Evolutionary conservation across 2,113 vertebrate genomes (phyloP).

Genomic region (Scophthalmus maximus): DNA sequence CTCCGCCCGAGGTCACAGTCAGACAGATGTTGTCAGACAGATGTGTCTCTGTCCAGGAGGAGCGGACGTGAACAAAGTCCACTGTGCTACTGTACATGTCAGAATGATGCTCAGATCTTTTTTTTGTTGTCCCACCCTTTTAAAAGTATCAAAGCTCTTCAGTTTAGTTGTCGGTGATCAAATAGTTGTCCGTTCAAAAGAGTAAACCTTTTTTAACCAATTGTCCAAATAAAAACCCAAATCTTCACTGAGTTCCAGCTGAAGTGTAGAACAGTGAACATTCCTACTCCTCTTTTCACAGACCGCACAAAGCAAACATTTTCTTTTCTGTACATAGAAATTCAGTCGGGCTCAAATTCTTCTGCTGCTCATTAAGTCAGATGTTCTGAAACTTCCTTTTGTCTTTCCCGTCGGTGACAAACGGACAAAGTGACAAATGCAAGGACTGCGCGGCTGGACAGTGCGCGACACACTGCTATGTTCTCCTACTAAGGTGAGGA

Average conservation of each 20-base stretch:
- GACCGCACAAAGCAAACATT: constrained; percentile 26
- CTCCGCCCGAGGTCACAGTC: constrained; percentile 65
- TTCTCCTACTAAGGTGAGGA: constrained; percentile 82
- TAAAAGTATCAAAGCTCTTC: too few relatives aligned
- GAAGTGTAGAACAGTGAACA: too few relatives aligned
- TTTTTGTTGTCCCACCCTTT: too few relatives aligned
- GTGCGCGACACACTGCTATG: constrained; percentile 82
- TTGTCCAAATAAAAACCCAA: too few relatives aligned
- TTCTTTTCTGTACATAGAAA: not conserved
- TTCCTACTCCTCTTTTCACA: constrained; percentile 58
- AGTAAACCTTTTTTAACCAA: too few relatives aligned
- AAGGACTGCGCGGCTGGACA: constrained; percentile 81
- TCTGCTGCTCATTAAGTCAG: constrained; percentile 66
- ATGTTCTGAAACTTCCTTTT: constrained; percentile 79
- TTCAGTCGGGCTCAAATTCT: constrained; percentile 31
- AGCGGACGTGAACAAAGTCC: constrained; percentile 25
- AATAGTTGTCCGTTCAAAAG: too few relatives aligned
- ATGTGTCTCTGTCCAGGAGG: constrained; percentile 47
- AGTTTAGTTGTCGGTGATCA: too few relatives aligned
- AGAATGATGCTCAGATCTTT: not conserved
- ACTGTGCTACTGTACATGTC: not conserved
- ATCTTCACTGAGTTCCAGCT: too few relatives aligned
- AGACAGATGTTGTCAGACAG: constrained; percentile 35
- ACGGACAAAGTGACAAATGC: constrained; percentile 79
- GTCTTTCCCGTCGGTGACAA: constrained; percentile 75